Base-by-base conservation (phyloP, 2,113 vertebrate genomes). In the Galeopterus variegatus region DNA sequence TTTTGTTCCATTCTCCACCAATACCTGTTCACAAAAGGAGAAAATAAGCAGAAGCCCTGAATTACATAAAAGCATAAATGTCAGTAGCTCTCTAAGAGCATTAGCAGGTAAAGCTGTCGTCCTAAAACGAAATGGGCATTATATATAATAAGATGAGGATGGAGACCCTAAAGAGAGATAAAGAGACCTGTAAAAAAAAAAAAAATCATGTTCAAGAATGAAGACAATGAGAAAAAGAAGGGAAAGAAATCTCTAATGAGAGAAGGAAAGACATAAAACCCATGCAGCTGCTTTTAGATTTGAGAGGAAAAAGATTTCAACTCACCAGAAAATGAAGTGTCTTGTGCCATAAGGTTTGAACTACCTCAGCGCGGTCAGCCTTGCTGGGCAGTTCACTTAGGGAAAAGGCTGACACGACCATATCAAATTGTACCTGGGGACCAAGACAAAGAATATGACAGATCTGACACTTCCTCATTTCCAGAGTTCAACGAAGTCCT, bases 1-100 rank as follows among this genome's bases (percentile, higher is more conserved):
- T 97, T 99, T 99, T 69, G 99, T 99, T 76, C 99, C 99, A 33
- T 99, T 99, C 97, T 99, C 99, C 54, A 99, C 98, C 97, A 99
- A 95, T 21, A 99, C 98, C 99, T 99, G 90, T 72, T 93, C 28
- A 83, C 15, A 83, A 95, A 82, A 54, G 17, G 8, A 65, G 48
- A 69, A 62, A 89, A 36, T 19, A 84, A 56, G 58, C 28, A 45
- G 24, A 70, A 36, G 23, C 13, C 5, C 18, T 33, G 12, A 91
- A 67, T 69, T 58, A 82, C 28, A 58, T 3, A 26, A 86, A 88
- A 67, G 77, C 33, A 54, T 15, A 62, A 83, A 70, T 33, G 83
- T n/a, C 50, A 90, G 65, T 0, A 67, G 52, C 75, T 86, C 58
- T 67, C 13, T 45, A 62, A 54, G 48, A 88, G 15, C 52, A 94